These are phyloP conservation scores for Drosophila multiciliata DNA, from an alignment of 2,888 invertebrate species.

Conservation along the genomic window DNA sequence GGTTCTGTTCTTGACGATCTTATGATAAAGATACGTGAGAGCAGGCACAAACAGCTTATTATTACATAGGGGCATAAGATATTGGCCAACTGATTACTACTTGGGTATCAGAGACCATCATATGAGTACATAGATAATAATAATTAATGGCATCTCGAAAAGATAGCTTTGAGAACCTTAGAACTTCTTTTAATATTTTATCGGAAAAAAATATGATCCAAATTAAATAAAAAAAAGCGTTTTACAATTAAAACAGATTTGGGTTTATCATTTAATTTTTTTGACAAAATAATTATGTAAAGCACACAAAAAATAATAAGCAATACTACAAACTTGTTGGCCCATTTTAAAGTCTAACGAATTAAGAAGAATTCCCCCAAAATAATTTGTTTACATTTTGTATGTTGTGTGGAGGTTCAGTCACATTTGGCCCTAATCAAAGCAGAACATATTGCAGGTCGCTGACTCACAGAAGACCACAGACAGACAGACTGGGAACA, in stretches of 20 bases:
- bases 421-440: constrained; percentile 76
- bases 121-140: neutral
- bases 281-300: neutral
- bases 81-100: constrained; percentile 12
- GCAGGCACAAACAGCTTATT: constrained; percentile 14
- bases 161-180: neutral
- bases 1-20: constrained; percentile 29
- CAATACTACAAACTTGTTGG: constrained; percentile 17
- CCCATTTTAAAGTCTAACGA: constrained; percentile 25
- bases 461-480: constrained; percentile 48
- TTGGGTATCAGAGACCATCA: constrained; percentile 2
- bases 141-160: neutral
- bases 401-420: constrained; percentile 52
- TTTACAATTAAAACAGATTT: neutral
- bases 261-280: neutral
- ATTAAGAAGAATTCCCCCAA: constrained; percentile 5
- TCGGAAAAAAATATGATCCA: neutral
- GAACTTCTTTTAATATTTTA: neutral
- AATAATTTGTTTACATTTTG: constrained; percentile 62
- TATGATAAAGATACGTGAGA: constrained; percentile 17
- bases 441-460: constrained; percentile 61
- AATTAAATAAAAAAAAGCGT: neutral
- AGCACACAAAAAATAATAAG: neutral
- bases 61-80: constrained; percentile 5
- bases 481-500: constrained; percentile 12